Evolutionary conservation across 2,797 vertebrate genomes (phyloP).

Genomic region (Clarias platycephalus): DNA sequence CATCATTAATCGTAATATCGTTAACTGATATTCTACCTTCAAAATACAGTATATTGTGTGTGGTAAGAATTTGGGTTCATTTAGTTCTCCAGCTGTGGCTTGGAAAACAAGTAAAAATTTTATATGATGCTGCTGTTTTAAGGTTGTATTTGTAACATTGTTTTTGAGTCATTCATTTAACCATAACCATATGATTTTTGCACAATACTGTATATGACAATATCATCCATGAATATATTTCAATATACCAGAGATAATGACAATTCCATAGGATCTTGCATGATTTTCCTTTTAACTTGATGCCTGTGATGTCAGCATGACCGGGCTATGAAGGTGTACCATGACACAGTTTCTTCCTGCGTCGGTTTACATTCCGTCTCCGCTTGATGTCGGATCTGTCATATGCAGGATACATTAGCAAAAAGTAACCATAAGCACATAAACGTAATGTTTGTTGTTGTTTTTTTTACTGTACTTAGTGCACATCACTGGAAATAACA

Average conservation of each 20-base stretch:
- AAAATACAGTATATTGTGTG: too few relatives aligned
- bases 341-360: neutral
- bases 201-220: too few relatives aligned
- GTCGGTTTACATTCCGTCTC: neutral
- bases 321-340: neutral
- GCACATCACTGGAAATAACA: neutral
- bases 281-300: neutral
- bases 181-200: too few relatives aligned
- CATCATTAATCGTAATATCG: too few relatives aligned
- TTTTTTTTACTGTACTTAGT: neutral
- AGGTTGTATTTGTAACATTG: too few relatives aligned
- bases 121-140: too few relatives aligned
- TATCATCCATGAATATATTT: too few relatives aligned
- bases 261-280: neutral
- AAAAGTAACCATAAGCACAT: neutral
- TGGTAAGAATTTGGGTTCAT: too few relatives aligned
- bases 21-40: too few relatives aligned
- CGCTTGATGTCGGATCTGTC: neutral
- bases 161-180: too few relatives aligned
- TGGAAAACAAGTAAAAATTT: too few relatives aligned
- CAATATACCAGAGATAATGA: neutral
- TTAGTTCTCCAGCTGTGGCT: too few relatives aligned
- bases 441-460: neutral
- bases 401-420: neutral
- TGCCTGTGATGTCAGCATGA: neutral